Percentiles rank a stretch among this genome's conserved stretches.
These are phyloP conservation scores for Gorsachius goisagi DNA, from an alignment of 2,113 vertebrate genomes.

Conservation along the genomic window DNA sequence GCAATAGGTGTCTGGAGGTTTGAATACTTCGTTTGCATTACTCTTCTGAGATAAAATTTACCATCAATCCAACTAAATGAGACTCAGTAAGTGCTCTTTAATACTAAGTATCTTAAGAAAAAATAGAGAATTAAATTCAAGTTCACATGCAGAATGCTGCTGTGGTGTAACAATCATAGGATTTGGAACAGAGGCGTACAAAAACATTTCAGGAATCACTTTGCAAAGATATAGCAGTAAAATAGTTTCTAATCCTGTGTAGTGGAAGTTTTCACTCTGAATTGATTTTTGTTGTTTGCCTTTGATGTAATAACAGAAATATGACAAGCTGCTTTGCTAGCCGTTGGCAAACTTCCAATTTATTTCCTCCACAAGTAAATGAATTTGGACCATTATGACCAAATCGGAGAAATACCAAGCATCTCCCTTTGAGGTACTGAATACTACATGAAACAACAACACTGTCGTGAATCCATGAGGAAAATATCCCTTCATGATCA, in stretches of 20 bases:
- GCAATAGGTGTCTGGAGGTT: constrained; percentile 37
- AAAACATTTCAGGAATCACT: neutral
- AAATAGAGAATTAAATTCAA: neutral
- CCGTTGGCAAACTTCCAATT: neutral
- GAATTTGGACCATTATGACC: neutral
- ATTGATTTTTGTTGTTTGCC: neutral
- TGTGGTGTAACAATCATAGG: neutral
- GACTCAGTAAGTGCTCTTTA: neutral
- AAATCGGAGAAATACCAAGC: neutral
- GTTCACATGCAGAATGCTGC: neutral
- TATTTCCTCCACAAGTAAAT: neutral
- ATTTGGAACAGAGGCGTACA: neutral
- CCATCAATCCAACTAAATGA: neutral
- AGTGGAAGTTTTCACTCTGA: neutral
- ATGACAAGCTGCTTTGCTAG: neutral
- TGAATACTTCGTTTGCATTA: neutral
- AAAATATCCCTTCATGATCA: neutral
- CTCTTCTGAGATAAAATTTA: constrained; percentile 43
- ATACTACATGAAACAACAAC: neutral
- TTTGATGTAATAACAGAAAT: neutral
- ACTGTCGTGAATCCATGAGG: neutral
- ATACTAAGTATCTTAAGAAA: neutral
- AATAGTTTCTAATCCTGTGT: neutral
- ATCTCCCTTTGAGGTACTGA: neutral
- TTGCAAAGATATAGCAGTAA: neutral